Percentiles rank a stretch among this genome's conserved stretches.
Evolutionary conservation across 2,113 vertebrate genomes (phyloP).

Genomic region (Apodemus speciosus): DNA sequence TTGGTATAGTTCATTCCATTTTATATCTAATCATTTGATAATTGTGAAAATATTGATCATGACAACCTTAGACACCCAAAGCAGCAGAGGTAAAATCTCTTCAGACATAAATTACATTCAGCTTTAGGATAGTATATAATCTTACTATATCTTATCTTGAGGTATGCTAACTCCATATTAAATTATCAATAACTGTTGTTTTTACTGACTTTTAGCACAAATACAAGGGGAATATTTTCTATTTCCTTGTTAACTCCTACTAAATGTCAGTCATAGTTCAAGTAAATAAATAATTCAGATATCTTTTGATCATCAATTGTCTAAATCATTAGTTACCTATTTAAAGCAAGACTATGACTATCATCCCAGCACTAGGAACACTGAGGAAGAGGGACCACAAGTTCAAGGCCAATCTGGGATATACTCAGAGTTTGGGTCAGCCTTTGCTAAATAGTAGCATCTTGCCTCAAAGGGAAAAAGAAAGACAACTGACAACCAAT

Average conservation of each 20-base stretch:
- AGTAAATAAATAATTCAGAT: conserved; percentile 14
- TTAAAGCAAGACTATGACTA: not conserved
- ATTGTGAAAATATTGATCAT: not conserved
- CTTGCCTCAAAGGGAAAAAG: not conserved
- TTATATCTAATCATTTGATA: not conserved
- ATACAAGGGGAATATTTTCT: not conserved
- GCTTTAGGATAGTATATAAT: not conserved
- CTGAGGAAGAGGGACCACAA: not conserved
- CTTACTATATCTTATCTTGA: not conserved
- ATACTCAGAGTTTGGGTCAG: not conserved
- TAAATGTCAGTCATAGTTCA: not conserved
- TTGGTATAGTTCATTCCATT: not conserved
- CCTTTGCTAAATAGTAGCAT: not conserved
- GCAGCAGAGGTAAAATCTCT: not conserved
- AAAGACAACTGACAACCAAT: not conserved
- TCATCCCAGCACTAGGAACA: not conserved
- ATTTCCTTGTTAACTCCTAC: not conserved
- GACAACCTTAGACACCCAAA: not conserved
- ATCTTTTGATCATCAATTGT: not conserved
- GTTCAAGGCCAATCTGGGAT: not conserved
- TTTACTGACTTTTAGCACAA: not conserved
- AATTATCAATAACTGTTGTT: not conserved
- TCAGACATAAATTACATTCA: not conserved
- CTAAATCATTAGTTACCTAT: not conserved
- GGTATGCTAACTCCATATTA: not conserved